Evolutionary conservation across 2,797 vertebrate species (phyloP), one percentile per base, ranked within the genome.

Genomic region (Onychomys leucogaster): DNA sequence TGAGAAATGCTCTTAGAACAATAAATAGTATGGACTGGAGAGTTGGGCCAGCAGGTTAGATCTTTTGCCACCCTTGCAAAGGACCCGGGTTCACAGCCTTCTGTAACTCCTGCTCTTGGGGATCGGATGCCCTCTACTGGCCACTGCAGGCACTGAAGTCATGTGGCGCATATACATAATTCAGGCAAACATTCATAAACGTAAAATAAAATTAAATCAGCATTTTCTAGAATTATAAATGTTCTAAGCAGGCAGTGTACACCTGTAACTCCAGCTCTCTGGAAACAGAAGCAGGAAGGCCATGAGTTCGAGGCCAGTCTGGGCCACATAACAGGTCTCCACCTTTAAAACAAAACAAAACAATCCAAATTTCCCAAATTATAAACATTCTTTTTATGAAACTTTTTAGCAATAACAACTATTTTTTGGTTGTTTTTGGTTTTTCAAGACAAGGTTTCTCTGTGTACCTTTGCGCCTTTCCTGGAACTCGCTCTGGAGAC

Each of bases 1-100:
- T 81, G 52, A 96, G 55, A 95, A 83, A 75, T 19, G 61, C 17
- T 67, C 73, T 63, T 61, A 86, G 81, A 90, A 29, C 29, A 46
- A 25, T 61, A 82, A 63, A 43, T 86, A n/a, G 25, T 27, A 37
- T 69, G 32, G 21, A 6, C 46, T 86, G 63, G 21, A 69, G 32
- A 52, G 63, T 69, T 3, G 12, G 83, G 12, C 67, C 21, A 25
- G 43, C 63, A 69, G 46, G 63, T 52, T 52, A 52, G 83, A 86
- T 14, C 32, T 52, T 21, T 57, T 11, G 17, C 5, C 32, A 34
- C 77, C 34, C 77, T 55, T 21, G 49, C 17, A 23, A 78, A 55
- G 77, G 49, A n/a, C 49, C 49, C 52, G 32, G 41, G 41, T 49
- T 67, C 61, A 16, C 19, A 65, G 46, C 11, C 43, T 16, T 52